Evolutionary conservation across 1,140 invertebrate genomes (phyloP).

Genomic region (Sogatella furcifera): DNA sequence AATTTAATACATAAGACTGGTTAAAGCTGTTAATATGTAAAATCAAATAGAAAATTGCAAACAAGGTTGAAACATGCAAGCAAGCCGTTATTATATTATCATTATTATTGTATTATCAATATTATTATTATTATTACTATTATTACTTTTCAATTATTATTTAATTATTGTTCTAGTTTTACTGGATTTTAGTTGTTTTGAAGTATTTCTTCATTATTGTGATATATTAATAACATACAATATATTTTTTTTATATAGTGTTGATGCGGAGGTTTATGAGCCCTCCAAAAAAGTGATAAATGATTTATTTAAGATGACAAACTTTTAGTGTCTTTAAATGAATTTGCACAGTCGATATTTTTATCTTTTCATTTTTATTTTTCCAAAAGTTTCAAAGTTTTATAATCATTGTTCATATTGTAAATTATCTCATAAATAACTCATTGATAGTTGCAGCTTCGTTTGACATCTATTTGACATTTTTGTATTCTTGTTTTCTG

Average conservation of each 20-base stretch:
- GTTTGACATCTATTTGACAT: no score
- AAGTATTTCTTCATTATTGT: constrained; percentile 1
- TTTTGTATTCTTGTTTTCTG: no score
- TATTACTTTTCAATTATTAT: not conserved
- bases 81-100: not conserved
- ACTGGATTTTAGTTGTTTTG: not conserved
- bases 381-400: no score
- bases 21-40: constrained; percentile 12
- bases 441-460: no score
- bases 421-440: no score
- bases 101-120: not conserved
- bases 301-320: not conserved
- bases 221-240: constrained; percentile 1
- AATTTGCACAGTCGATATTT: not conserved
- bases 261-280: not conserved
- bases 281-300: no score
- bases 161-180: not conserved
- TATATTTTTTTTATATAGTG: not conserved
- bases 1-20: constrained; percentile 16
- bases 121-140: not conserved
- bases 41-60: constrained; percentile 7
- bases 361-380: not conserved
- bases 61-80: not conserved
- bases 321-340: constrained; percentile 1
- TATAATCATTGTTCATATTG: no score